Percentiles rank a stretch among this genome's conserved stretches.
Conservation (phyloP, 2,888 invertebrate species). For the Acrobeloides nanus region DNA sequence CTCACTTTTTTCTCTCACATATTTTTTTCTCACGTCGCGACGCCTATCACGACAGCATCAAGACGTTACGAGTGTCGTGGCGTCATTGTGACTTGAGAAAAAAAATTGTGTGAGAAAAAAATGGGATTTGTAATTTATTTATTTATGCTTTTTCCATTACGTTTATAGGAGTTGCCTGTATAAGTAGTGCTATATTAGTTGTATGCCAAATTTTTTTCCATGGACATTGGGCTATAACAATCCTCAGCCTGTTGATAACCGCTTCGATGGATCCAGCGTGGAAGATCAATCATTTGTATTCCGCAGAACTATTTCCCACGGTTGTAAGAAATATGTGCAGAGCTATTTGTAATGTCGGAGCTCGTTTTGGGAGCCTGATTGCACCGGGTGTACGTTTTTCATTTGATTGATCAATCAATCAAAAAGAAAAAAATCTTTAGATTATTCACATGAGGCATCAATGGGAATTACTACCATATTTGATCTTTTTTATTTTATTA, state of each 20-base stretch:
- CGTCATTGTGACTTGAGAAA: too few relatives aligned
- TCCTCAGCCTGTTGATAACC: conserved; percentile 31
- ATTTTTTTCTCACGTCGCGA: too few relatives aligned
- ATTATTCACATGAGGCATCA: conserved; percentile 25
- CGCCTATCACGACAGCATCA: too few relatives aligned
- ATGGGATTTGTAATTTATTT: too few relatives aligned
- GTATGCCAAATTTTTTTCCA: conserved; percentile 1
- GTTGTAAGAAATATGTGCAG: conserved; percentile 41
- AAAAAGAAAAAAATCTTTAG: conserved; percentile 19
- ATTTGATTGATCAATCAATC: neutral
- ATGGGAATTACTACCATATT: conserved; percentile 22
- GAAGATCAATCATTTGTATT: conserved; percentile 50
- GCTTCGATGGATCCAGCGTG: conserved; percentile 45
- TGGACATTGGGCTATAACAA: conserved; percentile 10
- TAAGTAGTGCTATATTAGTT: conserved; percentile 16
- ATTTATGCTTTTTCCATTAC: neutral
- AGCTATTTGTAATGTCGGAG: conserved; percentile 42
- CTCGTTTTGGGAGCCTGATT: conserved; percentile 36
- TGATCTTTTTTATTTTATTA: conserved; percentile 32
- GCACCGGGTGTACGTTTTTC: conserved; percentile 34
- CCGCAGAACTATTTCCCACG: conserved; percentile 43
- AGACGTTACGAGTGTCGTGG: too few relatives aligned
- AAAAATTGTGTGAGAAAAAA: too few relatives aligned
- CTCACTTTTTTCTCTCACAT: neutral
- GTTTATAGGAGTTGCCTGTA: conserved; percentile 18